A percentile compares a stretch with the other conserved stretches of the same genome.
These are phyloP conservation scores for Mongoloraphidia duomilia DNA, from an alignment of 2,888 invertebrate genomes.

Conservation along the genomic window DNA sequence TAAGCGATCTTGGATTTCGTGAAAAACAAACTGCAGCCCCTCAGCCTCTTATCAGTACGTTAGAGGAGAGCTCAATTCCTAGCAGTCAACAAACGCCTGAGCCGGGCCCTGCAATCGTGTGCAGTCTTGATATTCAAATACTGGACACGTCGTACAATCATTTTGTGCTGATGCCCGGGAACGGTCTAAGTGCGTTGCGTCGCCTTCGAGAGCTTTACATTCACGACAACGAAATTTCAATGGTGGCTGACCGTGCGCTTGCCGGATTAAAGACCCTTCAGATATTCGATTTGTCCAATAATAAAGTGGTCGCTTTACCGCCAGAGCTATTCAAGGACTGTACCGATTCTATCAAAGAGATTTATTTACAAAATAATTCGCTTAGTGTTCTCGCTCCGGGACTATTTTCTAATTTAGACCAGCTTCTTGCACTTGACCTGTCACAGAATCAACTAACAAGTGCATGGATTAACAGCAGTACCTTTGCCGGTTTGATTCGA, in stretches of 20 bases:
- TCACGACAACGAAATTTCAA: conserved; percentile 78
- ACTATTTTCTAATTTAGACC: conserved; percentile 71
- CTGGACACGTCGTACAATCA: conserved; percentile 76
- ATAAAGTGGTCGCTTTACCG: conserved; percentile 78
- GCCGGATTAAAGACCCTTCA: conserved; percentile 67
- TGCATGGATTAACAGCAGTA: conserved; percentile 71
- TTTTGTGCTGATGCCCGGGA: conserved; percentile 67
- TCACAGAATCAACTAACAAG: conserved; percentile 77
- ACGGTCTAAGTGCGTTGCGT: conserved; percentile 66
- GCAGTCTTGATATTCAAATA: conserved; percentile 66
- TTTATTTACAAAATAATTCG: conserved; percentile 83
- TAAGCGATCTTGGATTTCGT: conserved; percentile 72
- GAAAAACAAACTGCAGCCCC: conserved; percentile 46
- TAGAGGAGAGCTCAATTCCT: conserved; percentile 31
- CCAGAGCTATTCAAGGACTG: conserved; percentile 71
- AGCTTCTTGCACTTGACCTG: conserved; percentile 66
- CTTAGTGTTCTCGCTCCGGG: conserved; percentile 74
- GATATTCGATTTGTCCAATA: conserved; percentile 78
- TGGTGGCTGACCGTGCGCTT: conserved; percentile 73
- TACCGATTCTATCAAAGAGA: conserved; percentile 66
- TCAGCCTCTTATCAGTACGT: conserved; percentile 48
- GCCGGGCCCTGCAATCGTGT: conserved; percentile 32
- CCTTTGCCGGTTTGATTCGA: conserved; percentile 77
- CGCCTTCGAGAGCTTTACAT: conserved; percentile 68
- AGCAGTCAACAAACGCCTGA: conserved; percentile 19